A percentile compares a stretch with the other conserved stretches of the same genome.
These are phyloP conservation scores for Threskiornis aethiopicus DNA, from an alignment of 2,797 vertebrate genomes.

Conservation along the genomic window DNA sequence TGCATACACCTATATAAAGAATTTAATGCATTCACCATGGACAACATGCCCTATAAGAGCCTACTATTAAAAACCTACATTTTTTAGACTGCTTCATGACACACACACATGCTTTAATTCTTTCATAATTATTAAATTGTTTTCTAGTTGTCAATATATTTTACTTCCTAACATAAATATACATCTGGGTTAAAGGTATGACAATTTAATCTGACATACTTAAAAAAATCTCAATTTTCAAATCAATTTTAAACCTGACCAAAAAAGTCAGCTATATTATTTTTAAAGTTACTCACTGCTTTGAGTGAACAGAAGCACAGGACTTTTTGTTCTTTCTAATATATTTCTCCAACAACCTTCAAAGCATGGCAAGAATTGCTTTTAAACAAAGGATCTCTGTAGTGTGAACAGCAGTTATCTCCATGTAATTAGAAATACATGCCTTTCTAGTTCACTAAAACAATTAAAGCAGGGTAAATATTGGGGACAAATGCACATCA, in stretches of 20 bases:
- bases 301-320: neutral
- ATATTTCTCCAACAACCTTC: neutral
- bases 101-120: neutral
- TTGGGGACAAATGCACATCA: neutral
- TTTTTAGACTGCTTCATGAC: neutral
- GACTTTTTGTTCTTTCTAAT: neutral
- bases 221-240: neutral
- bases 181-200: neutral
- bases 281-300: neutral
- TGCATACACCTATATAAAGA: neutral
- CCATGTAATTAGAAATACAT: neutral
- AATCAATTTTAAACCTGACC: neutral
- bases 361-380: neutral
- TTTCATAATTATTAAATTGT: neutral
- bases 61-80: neutral
- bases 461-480: slow-evolving; percentile 15
- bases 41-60: neutral
- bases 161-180: neutral
- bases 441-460: neutral
- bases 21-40: neutral
- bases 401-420: neutral
- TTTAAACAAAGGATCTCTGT: slow-evolving; percentile 8
- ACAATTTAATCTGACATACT: neutral
- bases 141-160: neutral
- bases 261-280: neutral